Percentiles rank a stretch among this genome's conserved stretches.
phyloP scores from a whole-genome alignment of 1,140 invertebrate genomes.

The Scaptomyza graminum region DNA sequence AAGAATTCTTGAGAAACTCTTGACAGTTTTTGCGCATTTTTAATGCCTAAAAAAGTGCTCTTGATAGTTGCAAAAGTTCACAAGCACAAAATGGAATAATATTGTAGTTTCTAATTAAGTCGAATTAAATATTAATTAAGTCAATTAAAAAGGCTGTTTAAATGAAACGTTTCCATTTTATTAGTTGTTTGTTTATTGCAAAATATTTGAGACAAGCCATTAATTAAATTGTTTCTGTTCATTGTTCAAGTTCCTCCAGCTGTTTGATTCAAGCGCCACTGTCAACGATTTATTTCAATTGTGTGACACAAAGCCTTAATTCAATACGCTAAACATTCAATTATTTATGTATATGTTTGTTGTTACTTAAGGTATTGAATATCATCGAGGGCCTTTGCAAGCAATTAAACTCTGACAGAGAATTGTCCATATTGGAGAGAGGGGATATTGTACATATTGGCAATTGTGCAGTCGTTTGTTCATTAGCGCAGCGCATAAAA shows the following conservation, averaged over 20 bases:
- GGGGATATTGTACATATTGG: conserved; percentile 57
- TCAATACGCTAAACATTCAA: conserved; percentile 62
- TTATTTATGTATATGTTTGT: conserved; percentile 44
- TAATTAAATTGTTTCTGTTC: too few species aligned
- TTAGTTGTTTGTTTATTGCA: background rate
- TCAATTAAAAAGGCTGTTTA: too few species aligned
- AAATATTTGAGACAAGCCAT: too few species aligned
- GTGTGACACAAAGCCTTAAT: conserved; percentile 39
- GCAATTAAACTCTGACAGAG: conserved; percentile 58
- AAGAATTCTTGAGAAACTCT: conserved; percentile 33
- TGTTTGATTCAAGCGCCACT: too few species aligned
- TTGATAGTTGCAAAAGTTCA: background rate
- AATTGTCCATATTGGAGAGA: too few species aligned
- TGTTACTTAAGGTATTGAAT: background rate
- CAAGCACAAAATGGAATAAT: background rate
- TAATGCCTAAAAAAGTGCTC: conserved; percentile 33
- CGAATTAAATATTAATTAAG: too few species aligned
- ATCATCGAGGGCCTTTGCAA: conserved; percentile 21
- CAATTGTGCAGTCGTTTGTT: conserved; percentile 78
- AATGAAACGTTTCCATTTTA: background rate
- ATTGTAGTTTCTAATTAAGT: background rate
- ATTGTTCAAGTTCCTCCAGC: too few species aligned
- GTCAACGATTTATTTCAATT: conserved; percentile 18
- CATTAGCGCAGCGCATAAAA: conserved; percentile 79
- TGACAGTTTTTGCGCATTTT: conserved; percentile 28